Evolutionary conservation across 2,888 invertebrate genomes (phyloP).

Genomic region (Apoda limacodes): DNA sequence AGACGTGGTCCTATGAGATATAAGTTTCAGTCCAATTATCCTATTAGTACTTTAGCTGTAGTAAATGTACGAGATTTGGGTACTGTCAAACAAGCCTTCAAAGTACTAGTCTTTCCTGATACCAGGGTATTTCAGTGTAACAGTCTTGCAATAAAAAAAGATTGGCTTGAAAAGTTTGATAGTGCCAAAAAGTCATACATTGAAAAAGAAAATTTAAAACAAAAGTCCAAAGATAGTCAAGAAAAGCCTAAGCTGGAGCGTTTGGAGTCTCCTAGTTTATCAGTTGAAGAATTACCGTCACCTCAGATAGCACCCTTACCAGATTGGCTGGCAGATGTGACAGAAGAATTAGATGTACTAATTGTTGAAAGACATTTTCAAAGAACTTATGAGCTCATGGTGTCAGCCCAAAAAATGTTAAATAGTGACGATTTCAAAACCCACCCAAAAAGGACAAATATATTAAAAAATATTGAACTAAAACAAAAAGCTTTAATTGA

Average conservation of each 20-base stretch:
- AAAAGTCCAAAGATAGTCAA: slow-evolving; percentile 54
- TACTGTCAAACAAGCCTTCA: slow-evolving; percentile 92
- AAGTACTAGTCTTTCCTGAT: slow-evolving; percentile 93
- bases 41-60: slow-evolving; percentile 90
- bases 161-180: slow-evolving; percentile 95
- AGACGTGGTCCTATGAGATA: slow-evolving; percentile 83
- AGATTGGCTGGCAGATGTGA: slow-evolving; percentile 91
- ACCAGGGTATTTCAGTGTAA: slow-evolving; percentile 93
- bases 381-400: slow-evolving; percentile 86
- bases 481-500: slow-evolving; percentile 84
- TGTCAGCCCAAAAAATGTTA: slow-evolving; percentile 57
- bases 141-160: slow-evolving; percentile 83
- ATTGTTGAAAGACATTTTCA: slow-evolving; percentile 97
- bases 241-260: slow-evolving; percentile 50
- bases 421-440: slow-evolving; percentile 46
- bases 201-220: slow-evolving; percentile 71
- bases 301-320: slow-evolving; percentile 65
- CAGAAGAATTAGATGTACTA: slow-evolving; percentile 94
- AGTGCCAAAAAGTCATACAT: slow-evolving; percentile 86
- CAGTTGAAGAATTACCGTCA: slow-evolving; percentile 53
- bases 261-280: slow-evolving; percentile 58
- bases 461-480: slow-evolving; percentile 72
- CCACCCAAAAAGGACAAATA: slow-evolving; percentile 49
- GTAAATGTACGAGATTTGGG: slow-evolving; percentile 94
- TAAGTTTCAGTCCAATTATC: slow-evolving; percentile 85